Conservation (phyloP, 2,797 vertebrate species). For the Adrianichthys oophorus region DNA sequence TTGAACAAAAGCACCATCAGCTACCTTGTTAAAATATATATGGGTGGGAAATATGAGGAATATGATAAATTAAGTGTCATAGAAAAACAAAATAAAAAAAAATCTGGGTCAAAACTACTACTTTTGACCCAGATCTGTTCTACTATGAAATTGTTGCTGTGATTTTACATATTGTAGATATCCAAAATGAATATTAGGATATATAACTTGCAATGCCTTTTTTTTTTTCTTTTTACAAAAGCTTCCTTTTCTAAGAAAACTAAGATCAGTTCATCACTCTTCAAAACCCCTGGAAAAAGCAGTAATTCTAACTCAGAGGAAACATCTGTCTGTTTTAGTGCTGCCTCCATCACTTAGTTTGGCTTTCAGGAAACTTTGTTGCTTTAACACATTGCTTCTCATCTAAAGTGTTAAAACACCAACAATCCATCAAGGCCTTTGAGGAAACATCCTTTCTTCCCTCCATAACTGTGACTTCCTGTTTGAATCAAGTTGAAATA, state of each 20-base stretch:
- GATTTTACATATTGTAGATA: too few species aligned
- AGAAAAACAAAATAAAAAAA: too few species aligned
- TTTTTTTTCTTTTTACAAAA: background rate
- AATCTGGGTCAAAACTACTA: too few species aligned
- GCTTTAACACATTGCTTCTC: conserved; percentile 7
- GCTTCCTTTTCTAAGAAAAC: background rate
- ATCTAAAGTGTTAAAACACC: conserved; percentile 6
- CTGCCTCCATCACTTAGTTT: background rate
- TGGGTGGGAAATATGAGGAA: too few species aligned
- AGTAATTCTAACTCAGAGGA: background rate
- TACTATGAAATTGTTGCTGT: too few species aligned
- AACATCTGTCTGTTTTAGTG: background rate
- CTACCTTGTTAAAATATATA: too few species aligned
- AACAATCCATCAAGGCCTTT: background rate
- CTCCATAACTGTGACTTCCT: background rate
- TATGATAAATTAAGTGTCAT: too few species aligned
- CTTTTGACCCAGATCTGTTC: too few species aligned
- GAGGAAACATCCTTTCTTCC: background rate
- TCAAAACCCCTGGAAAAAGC: background rate
- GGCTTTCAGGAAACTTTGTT: conserved; percentile 4
- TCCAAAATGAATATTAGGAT: too few species aligned
- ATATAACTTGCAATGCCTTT: too few species aligned
- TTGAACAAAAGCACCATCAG: too few species aligned
- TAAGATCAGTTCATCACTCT: background rate
- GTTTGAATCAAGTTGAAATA: too few species aligned